Evolutionary conservation across 2,113 vertebrate species (phyloP).

Genomic region (Oryzias curvinotus): DNA sequence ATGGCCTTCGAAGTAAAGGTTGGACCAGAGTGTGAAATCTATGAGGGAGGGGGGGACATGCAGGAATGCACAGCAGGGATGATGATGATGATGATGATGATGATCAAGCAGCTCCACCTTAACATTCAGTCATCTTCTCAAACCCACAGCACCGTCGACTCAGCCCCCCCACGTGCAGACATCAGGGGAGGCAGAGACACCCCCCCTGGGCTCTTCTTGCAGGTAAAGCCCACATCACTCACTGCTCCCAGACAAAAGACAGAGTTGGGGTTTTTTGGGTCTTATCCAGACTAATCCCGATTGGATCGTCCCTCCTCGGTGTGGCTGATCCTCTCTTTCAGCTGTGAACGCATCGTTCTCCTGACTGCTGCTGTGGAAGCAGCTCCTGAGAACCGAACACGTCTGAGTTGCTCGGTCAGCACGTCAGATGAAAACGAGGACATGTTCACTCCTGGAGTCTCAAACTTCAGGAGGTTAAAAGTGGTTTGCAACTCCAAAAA

Average conservation of each 20-base stretch:
- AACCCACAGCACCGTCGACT: conserved; percentile 17
- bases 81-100: conserved; percentile 4
- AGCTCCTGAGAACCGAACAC: no score
- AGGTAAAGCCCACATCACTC: neutral
- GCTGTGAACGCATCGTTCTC: conserved; percentile 13
- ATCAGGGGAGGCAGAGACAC: conserved; percentile 17
- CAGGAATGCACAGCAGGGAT: conserved; percentile 32
- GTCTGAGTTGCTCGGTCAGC: no score
- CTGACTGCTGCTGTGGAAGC: neutral
- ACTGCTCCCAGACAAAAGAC: conserved; percentile 18
- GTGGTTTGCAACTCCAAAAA: no score
- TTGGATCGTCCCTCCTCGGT: conserved; percentile 15
- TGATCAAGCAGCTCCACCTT: conserved; percentile 18
- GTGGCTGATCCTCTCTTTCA: conserved; percentile 41
- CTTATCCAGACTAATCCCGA: conserved; percentile 39
- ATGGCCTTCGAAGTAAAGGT: no score
- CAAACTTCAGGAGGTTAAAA: no score
- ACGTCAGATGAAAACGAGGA: no score
- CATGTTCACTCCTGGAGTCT: no score
- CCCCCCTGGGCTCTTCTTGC: conserved; percentile 10
- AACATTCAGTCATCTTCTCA: conserved; percentile 35
- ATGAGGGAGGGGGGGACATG: no score
- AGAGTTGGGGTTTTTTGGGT: conserved; percentile 17
- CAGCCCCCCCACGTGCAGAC: conserved; percentile 16
- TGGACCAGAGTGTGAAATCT: no score